Percentiles rank a stretch among this genome's conserved stretches.
Conservation (phyloP, 2,113 vertebrate species). For the Semicossyphus pulcher region DNA sequence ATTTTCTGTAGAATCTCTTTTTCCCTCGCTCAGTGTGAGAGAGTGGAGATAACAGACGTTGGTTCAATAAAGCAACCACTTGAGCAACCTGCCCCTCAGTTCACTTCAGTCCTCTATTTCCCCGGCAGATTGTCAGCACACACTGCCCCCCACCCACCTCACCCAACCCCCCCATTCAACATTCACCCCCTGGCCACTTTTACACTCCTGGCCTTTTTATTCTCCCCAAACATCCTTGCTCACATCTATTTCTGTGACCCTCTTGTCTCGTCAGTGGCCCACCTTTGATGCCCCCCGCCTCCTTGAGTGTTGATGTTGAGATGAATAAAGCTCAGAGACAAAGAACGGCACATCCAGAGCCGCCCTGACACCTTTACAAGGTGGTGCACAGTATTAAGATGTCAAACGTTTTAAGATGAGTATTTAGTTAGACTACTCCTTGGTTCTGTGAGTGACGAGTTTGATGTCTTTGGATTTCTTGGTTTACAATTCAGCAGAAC, state of each 20-base stretch:
- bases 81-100: conserved; percentile 35
- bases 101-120: conserved; percentile 14
- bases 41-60: conserved; percentile 18
- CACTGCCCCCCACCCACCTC: conserved; percentile 28
- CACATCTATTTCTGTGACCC: conserved; percentile 68
- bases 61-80: conserved; percentile 43
- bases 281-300: conserved; percentile 61
- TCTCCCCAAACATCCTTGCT: conserved; percentile 24
- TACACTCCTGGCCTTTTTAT: conserved; percentile 48
- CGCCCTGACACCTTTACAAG: background rate
- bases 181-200: conserved; percentile 64
- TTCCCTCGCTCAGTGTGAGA: conserved; percentile 9
- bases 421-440: background rate
- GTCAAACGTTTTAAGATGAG: background rate
- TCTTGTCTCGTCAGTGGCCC: conserved; percentile 39
- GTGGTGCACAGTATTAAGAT: background rate
- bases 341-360: conserved; percentile 38
- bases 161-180: conserved; percentile 29
- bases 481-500: no score
- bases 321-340: conserved; percentile 63
- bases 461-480: no score
- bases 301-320: conserved; percentile 36
- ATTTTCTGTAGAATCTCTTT: conserved; percentile 2
- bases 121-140: conserved; percentile 47
- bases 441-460: no score